Evolutionary conservation across 2,888 invertebrate genomes (phyloP).

Genomic region (Lasioglossum figueresi): DNA sequence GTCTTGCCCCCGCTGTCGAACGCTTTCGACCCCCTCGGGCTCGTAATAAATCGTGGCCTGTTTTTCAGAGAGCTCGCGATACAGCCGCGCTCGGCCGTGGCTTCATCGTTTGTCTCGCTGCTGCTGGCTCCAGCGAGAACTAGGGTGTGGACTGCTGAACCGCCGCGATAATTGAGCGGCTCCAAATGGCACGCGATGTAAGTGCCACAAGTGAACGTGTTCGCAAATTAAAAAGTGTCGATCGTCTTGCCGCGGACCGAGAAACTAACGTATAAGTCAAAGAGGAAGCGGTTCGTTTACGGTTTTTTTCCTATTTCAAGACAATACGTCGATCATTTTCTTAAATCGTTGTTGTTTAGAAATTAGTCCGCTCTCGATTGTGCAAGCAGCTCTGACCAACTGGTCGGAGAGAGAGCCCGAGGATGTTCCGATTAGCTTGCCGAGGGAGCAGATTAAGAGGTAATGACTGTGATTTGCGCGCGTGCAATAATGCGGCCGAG

Average conservation of each 20-base stretch:
- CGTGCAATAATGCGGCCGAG: slow-evolving; percentile 44
- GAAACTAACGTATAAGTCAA: neutral
- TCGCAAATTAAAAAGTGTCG: neutral
- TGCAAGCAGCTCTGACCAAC: neutral
- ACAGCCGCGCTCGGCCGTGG: slow-evolving; percentile 8
- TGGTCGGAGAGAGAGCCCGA: neutral
- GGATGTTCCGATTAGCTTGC: slow-evolving; percentile 31
- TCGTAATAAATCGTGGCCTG: slow-evolving; percentile 26
- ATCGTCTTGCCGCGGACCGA: neutral
- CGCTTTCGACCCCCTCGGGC: slow-evolving; percentile 6
- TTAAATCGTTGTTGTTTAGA: neutral
- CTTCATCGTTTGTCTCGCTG: slow-evolving; percentile 26
- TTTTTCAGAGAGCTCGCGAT: slow-evolving; percentile 1
- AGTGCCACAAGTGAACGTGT: neutral
- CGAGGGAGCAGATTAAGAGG: slow-evolving; percentile 30
- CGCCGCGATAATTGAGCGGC: slow-evolving; percentile 29
- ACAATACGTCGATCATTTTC: neutral
- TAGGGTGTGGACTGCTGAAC: neutral
- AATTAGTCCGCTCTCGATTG: neutral
- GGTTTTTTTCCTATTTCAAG: neutral
- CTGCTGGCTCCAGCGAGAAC: neutral
- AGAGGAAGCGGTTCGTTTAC: neutral
- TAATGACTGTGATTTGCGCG: slow-evolving; percentile 41
- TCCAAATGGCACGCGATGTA: neutral
- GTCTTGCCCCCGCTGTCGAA: neutral